Evolutionary conservation across 2,888 invertebrate genomes (phyloP), one percentile per base, ranked within the genome.

Genomic region (Slavum lentiscoides): DNA sequence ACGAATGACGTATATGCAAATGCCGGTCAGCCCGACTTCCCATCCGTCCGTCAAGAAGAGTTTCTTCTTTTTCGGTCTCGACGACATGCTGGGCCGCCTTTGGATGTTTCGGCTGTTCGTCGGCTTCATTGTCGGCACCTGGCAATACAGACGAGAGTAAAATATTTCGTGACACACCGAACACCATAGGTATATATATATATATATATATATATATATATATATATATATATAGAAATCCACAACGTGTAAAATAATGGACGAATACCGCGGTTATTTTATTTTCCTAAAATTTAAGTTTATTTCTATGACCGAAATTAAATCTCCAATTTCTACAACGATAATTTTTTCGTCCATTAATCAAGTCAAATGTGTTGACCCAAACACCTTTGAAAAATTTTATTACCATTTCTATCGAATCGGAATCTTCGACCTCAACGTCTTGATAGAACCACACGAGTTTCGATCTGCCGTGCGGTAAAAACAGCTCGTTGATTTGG

Each of bases 361-460:
- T 39, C 39, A 39, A 3, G 39, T 39, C 39, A 3, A 7, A 7
- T 7, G 39, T 39, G 3, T 39, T 7, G 5, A 39, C 7, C 7
- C 39, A 7, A 39, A 39, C 39, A 39, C 39, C 5, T 39, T 39
- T 39, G n/a, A 6, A 6, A 39, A 39, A 39, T 39, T 64, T 7
- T 21, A 73, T 61, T 80, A 80, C 80, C 72, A 72, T 64, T 64
- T 80, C 80, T 13, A 80, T 64, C 7, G 80, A 80, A 23, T 82
- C 77, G 6, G 85, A 84, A 83, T 91, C 91, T 0, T 89, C 88
- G 84, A 94, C 94, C 84, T 93, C 92, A 72, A 93, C 91, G 82
- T 94, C 94, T 88, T 95, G 95, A 85, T 94, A 95, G 86, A 93
- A 95, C 94, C 95, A 94, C 84, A 95, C 89, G 53, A 95, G 89